phyloP scores from a whole-genome alignment of 2,888 invertebrate species.

The Calephelis perditalis region DNA sequence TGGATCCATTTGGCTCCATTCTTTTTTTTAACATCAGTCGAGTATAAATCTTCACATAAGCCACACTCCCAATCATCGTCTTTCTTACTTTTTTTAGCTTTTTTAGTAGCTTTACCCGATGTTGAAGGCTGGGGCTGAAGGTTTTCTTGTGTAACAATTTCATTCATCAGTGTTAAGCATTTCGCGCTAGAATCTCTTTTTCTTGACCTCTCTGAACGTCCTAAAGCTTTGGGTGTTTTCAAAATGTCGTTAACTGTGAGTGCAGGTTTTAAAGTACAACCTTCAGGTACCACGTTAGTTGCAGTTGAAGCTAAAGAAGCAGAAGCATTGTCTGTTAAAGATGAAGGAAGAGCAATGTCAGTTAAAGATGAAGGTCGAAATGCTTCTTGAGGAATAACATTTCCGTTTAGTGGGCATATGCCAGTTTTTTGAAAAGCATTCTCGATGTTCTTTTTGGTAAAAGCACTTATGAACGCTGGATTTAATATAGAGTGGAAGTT shows the following conservation, averaged over 20 bases:
- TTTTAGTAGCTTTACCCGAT: constrained; percentile 6
- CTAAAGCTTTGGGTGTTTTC: neutral
- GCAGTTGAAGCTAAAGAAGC: neutral
- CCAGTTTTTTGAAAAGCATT: constrained; percentile 4
- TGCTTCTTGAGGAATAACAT: constrained; percentile 1
- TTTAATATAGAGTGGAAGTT: neutral
- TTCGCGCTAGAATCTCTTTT: neutral
- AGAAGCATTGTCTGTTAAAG: too few relatives aligned
- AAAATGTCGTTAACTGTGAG: neutral
- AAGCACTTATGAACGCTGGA: neutral
- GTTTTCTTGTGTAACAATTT: neutral
- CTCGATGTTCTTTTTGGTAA: neutral
- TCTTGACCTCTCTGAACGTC: neutral
- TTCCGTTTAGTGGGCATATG: neutral
- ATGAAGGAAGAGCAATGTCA: neutral
- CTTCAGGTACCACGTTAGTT: neutral
- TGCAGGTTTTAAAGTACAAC: neutral
- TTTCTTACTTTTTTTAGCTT: constrained; percentile 3
- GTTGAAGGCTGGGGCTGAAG: neutral
- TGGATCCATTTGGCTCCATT: constrained; percentile 14
- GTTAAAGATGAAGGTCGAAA: neutral
- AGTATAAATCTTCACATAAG: constrained; percentile 1
- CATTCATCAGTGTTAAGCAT: neutral
- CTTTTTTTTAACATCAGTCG: constrained; percentile 14
- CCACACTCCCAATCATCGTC: neutral